A percentile compares a stretch with the other conserved stretches of the same genome.
These are phyloP conservation scores for Microcebus ravelobensis DNA, from an alignment of 2,113 vertebrate species.

Conservation along the genomic window DNA sequence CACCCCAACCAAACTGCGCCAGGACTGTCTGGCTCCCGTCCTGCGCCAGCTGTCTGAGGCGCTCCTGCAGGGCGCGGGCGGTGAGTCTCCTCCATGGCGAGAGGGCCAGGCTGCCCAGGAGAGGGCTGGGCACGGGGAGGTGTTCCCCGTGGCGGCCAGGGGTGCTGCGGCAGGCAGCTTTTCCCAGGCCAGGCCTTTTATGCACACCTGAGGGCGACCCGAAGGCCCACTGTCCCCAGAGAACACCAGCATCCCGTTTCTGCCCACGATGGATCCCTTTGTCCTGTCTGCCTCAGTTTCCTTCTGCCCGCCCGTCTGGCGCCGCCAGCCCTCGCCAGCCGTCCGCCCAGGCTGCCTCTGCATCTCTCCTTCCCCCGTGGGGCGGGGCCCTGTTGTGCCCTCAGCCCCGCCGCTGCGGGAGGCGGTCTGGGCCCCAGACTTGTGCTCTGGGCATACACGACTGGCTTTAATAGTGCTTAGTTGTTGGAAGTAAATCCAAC, in stretches of 20 bases:
- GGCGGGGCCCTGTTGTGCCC: too few species aligned
- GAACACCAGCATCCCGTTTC: background rate
- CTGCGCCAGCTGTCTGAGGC: background rate
- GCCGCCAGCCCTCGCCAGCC: background rate
- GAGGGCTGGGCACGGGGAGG: too few species aligned
- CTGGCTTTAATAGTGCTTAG: background rate
- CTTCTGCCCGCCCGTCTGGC: background rate
- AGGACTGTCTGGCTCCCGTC: background rate
- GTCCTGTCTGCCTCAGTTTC: background rate
- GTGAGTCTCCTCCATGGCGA: background rate
- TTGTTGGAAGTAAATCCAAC: conserved; percentile 41
- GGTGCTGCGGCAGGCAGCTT: background rate
- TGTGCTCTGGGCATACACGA: background rate
- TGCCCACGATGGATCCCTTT: rapidly evolving
- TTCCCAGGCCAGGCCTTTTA: background rate
- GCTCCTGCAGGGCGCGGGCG: background rate
- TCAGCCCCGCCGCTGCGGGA: background rate
- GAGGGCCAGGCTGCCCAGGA: background rate
- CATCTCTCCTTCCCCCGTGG: background rate
- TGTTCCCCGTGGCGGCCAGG: background rate
- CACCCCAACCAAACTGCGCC: background rate
- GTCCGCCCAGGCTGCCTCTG: background rate
- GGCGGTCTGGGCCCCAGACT: background rate
- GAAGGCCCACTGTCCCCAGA: too few species aligned
- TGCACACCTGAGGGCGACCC: too few species aligned